A percentile compares a stretch with the other conserved stretches of the same genome.
Evolutionary conservation across 2,113 vertebrate species (phyloP).

Genomic region (Octodon degus): DNA sequence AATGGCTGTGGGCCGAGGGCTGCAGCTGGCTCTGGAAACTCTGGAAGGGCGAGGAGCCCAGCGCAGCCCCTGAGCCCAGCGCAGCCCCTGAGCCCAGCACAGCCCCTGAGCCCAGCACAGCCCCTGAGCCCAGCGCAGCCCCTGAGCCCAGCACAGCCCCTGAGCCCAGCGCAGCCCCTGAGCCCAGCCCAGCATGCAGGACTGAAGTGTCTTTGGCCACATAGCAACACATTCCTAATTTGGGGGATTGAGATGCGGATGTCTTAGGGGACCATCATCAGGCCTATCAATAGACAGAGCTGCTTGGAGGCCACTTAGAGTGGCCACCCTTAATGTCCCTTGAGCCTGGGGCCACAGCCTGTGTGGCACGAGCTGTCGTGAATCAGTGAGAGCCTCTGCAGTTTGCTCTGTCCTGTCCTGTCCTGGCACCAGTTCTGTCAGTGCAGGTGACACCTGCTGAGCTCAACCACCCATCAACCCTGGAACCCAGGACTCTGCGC

Average conservation of each 20-base stretch:
- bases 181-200: not conserved
- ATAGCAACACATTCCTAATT: not conserved
- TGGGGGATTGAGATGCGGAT: not conserved
- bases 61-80: not conserved
- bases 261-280: not conserved
- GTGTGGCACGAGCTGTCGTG: accelerated
- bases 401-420: accelerated
- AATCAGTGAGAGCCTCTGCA: accelerated
- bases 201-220: too few species aligned
- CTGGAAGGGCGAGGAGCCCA: too few species aligned
- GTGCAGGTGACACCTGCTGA: not conserved
- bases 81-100: not conserved
- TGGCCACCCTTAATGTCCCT: not conserved
- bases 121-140: not conserved
- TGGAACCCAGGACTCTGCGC: not conserved
- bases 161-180: not conserved
- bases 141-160: not conserved
- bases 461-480: accelerated
- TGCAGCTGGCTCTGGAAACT: too few species aligned
- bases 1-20: too few species aligned
- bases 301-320: not conserved
- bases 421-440: not conserved
- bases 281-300: accelerated
- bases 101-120: not conserved
- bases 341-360: not conserved